Evolutionary conservation across 2,113 vertebrate genomes (phyloP), one percentile per base, ranked within the genome.

Genomic region (Phalacrocorax aristotelis): DNA sequence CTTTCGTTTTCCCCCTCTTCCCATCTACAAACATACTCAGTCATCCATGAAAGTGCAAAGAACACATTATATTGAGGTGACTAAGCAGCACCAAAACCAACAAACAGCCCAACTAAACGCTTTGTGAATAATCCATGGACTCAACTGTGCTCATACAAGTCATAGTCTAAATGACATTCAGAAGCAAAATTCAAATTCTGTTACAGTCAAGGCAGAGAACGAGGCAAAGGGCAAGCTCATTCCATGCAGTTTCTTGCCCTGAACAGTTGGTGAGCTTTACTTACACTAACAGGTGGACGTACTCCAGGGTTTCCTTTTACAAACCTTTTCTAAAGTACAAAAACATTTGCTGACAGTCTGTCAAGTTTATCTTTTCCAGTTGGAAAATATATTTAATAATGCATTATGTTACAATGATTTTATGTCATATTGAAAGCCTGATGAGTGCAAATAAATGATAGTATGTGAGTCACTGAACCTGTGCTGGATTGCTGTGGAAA

Each of bases 311-410:
- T 87, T 74, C 62, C 75, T 86, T 91, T 87, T 79, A 91, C 58
- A 88, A 62, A 79, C 83, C 52, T 93, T 95, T 92, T 85, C 83
- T 64, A 91, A 92, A 94, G 79, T 64, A 93, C 51, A 70, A 97
- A 97, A 96, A 94, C 90, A 16, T 84, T 97, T 86, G 7, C 92
- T 96, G 97, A 98, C 96, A 96, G 64, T 79, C 94, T 97, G 93
- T 96, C 95, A 95, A 71, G 94, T 85, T 95, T 85, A 65, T 75
- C 69, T 75, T 93, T 94, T 90, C 81, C 86, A 76, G 82, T 80
- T 95, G 90, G 96, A 97, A 98, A 98, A 98, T 96, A 96, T 78
- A 91, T 94, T 97, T 98, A 98, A 98, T 98, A 97, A 98, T 97
- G 95, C 87, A 98, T 97, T 98, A 96, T 90, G 96, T 97, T 96